Evolutionary conservation across 2,888 invertebrate genomes (phyloP).

Genomic region (Hoplodrina blanda): DNA sequence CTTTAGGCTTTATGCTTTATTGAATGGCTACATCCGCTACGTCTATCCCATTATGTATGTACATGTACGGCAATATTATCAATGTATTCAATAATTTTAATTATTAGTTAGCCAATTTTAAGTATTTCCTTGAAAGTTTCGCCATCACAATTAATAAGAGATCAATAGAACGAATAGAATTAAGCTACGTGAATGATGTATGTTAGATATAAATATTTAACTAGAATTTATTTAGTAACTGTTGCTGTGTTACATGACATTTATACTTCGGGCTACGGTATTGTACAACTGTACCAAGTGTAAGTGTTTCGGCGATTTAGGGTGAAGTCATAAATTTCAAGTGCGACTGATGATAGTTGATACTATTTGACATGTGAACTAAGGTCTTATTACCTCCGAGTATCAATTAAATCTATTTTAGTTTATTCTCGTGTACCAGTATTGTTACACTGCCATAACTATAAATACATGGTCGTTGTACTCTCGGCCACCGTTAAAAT

Average conservation of each 20-base stretch:
- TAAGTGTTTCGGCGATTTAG: constrained; percentile 71
- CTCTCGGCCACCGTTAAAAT: constrained; percentile 40
- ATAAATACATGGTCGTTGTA: constrained; percentile 41
- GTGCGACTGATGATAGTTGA: constrained; percentile 88
- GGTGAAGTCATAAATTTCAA: constrained; percentile 75
- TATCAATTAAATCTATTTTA: constrained; percentile 89
- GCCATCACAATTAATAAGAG: constrained; percentile 87
- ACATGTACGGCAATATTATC: constrained; percentile 78
- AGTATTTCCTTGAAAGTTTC: constrained; percentile 78
- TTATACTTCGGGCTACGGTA: constrained; percentile 74
- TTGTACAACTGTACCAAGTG: constrained; percentile 73
- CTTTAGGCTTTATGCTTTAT: constrained; percentile 85
- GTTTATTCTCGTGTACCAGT: constrained; percentile 77
- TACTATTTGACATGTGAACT: constrained; percentile 86
- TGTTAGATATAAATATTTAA: constrained; percentile 82
- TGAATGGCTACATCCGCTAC: constrained; percentile 80
- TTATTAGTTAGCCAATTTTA: constrained; percentile 87
- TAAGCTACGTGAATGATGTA: constrained; percentile 81
- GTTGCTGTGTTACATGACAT: constrained; percentile 82
- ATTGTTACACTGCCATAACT: constrained; percentile 72
- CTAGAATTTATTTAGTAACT: constrained; percentile 83
- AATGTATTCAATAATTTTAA: constrained; percentile 80
- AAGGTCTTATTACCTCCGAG: constrained; percentile 90
- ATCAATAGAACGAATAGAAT: constrained; percentile 80
- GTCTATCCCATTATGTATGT: constrained; percentile 71